Evolutionary conservation across 2,113 vertebrate species (phyloP).

Genomic region (Microcebus griseorufus): DNA sequence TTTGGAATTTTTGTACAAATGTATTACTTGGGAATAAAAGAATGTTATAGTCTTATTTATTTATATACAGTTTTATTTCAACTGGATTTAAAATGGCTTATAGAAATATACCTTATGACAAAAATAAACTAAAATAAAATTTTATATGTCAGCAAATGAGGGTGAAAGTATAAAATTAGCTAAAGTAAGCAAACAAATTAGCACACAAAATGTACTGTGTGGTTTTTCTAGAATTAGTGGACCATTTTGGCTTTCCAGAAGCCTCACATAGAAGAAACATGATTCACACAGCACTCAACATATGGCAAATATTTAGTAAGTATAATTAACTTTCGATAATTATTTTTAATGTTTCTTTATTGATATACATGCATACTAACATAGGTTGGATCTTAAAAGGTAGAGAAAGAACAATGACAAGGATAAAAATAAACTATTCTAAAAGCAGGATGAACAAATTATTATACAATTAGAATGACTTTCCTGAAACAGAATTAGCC

Average conservation of each 20-base stretch:
- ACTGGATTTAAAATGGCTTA: neutral
- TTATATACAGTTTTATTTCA: constrained; percentile 8
- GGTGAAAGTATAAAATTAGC: neutral
- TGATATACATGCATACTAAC: neutral
- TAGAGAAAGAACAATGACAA: neutral
- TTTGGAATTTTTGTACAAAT: constrained; percentile 37
- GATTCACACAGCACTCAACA: neutral
- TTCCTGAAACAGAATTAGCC: neutral
- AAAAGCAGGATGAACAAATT: neutral
- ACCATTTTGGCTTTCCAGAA: neutral
- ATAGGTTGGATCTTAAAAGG: neutral
- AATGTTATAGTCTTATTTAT: neutral
- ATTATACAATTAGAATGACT: neutral
- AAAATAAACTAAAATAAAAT: constrained; percentile 10
- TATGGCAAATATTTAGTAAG: neutral
- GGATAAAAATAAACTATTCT: neutral
- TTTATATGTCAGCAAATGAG: neutral
- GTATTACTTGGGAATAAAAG: neutral
- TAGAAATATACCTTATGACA: neutral
- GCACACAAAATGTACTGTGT: neutral
- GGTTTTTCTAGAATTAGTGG: neutral
- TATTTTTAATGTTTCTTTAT: neutral
- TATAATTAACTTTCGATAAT: neutral
- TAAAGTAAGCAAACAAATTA: constrained; percentile 8
- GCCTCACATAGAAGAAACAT: neutral